Base-by-base conservation (phyloP, 2,797 vertebrate genomes). In the Microchirus variegatus region DNA sequence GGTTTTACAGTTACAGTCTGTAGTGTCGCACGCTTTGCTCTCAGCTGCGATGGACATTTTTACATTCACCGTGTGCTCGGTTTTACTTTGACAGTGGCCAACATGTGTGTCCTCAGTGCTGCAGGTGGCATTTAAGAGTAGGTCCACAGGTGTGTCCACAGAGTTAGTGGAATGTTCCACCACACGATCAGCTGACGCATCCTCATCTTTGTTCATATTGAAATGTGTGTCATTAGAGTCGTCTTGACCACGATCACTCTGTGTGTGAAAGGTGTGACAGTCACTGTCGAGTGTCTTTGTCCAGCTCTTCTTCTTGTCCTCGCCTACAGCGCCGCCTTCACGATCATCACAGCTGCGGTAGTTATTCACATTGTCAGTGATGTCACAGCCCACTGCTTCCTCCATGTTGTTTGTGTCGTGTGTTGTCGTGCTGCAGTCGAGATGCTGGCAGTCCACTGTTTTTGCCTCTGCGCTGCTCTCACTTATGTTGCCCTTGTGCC, bases 11-110 rank as follows among this genome's bases (percentile, higher is more conserved):
- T 38, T 13, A 0, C 42, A 40, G 49, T 56, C 0, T 31, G 18
- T 15, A 0, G 11, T 2, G 11, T 14, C 10, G 3, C 35, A 6
- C 8, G 10, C 5, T 0, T 5, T 10, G 13, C 46, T 45, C 15
- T 16, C 45, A 35, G 19, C 53, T 14, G 36, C 6, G 1, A 19
- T n/a, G n/a, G n/a, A n/a, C n/a, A n/a, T n/a, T n/a, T n/a, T n/a
- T n/a, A n/a, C 50, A 0, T 5, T 42, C 11, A 31, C 6, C 0
- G 16, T 37, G 38, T 37, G 52, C 40, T 17, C 19, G 38, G 26
- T 47, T 36, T n/a, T 14, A 40, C 19, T 13, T 41, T 18, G 73
- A 69, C 76, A 52, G 31, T 10, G 52, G 48, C 68, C 67, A 3
- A 53, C 17, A 0, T 40, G 70, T 3, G 61, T 36, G 8, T 58